A percentile compares a stretch with the other conserved stretches of the same genome.
Conservation (phyloP, 2,888 invertebrate species). For the Drosophila barbarae region DNA sequence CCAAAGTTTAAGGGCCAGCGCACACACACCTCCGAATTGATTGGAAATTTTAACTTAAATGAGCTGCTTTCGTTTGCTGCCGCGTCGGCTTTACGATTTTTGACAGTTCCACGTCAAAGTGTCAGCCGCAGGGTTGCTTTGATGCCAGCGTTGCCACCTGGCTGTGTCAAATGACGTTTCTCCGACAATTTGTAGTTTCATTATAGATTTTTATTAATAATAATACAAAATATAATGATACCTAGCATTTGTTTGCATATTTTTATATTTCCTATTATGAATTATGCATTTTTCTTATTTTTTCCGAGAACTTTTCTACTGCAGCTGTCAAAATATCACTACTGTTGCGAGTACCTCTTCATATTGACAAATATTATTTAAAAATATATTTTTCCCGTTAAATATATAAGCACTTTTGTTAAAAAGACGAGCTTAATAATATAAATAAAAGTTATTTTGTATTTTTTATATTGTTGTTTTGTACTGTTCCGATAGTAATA, state of each 20-base stretch:
- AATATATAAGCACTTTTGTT: no score
- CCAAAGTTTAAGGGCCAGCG: background rate
- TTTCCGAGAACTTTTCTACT: no score
- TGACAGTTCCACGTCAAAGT: constrained; percentile 61
- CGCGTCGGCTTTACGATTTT: constrained; percentile 44
- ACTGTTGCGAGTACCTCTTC: background rate
- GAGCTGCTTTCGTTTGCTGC: constrained; percentile 39
- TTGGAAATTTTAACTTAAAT: constrained; percentile 64
- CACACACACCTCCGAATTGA: constrained; percentile 51
- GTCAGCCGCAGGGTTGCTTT: constrained; percentile 56
- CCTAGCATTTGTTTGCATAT: background rate
- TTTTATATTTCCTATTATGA: background rate
- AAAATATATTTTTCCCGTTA: background rate
- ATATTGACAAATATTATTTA: no score
- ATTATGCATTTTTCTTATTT: background rate
- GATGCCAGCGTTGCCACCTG: constrained; percentile 28
- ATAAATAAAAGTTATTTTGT: background rate
- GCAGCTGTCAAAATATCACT: background rate
- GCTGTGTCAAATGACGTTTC: background rate
- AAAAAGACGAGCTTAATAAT: no score
- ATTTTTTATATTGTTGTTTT: no score
- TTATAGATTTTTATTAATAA: background rate
- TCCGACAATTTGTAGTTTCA: background rate
- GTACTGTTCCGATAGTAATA: background rate
- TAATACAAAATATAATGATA: no score